Percentiles rank a stretch among this genome's conserved stretches.
Evolutionary conservation across 2,888 invertebrate species (phyloP).

Genomic region (Choristoneura rosaceana): DNA sequence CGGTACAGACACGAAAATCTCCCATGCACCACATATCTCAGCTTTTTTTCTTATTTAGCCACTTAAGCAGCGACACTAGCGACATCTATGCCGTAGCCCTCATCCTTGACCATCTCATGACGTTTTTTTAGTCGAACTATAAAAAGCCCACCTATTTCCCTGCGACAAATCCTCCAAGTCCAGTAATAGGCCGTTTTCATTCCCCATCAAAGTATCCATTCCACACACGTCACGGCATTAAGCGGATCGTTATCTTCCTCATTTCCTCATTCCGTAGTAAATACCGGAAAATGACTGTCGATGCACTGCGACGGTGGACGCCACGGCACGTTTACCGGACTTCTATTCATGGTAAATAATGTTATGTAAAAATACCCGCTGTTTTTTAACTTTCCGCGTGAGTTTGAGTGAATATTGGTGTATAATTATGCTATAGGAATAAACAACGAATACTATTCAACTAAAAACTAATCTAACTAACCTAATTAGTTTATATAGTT

Average conservation of each 20-base stretch:
- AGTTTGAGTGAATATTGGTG: too few relatives aligned
- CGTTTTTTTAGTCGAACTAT: not conserved
- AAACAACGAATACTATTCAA: too few relatives aligned
- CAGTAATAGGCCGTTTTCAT: slow-evolving; percentile 13
- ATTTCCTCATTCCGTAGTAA: slow-evolving; percentile 51
- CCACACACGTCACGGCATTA: slow-evolving; percentile 7
- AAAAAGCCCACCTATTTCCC: not conserved
- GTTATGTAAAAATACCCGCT: not conserved
- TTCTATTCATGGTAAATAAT: not conserved
- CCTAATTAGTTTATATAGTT: too few relatives aligned
- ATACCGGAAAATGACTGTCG: slow-evolving; percentile 49
- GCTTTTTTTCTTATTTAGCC: too few relatives aligned
- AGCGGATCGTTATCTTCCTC: slow-evolving; percentile 42
- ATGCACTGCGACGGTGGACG: slow-evolving; percentile 5
- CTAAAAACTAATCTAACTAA: too few relatives aligned
- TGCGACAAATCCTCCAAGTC: slow-evolving; percentile 1
- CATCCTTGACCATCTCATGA: too few relatives aligned
- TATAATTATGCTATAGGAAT: too few relatives aligned
- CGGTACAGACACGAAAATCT: too few relatives aligned
- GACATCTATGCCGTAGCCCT: too few relatives aligned
- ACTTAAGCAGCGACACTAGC: too few relatives aligned
- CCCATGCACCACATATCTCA: too few relatives aligned
- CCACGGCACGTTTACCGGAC: not conserved
- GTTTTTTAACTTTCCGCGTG: not conserved
- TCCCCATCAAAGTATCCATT: slow-evolving; percentile 14